Evolutionary conservation across 2,888 invertebrate genomes (phyloP).

Genomic region (Myathropa florea): DNA sequence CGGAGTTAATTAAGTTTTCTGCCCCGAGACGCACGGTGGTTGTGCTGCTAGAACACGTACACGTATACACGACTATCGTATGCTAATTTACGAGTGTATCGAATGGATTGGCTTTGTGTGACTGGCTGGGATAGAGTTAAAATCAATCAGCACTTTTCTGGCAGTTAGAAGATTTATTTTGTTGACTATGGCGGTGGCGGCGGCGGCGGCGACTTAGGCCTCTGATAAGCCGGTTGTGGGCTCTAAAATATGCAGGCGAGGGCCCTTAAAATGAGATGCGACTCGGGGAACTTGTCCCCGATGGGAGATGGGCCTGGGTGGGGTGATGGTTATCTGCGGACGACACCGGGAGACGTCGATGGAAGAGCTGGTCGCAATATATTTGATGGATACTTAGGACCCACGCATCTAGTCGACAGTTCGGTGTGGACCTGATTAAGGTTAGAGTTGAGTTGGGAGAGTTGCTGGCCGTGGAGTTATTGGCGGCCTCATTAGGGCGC

Average conservation of each 20-base stretch:
- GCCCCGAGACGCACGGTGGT: neutral
- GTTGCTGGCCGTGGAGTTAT: neutral
- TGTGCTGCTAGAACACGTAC: neutral
- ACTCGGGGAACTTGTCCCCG: neutral
- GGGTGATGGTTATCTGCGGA: neutral
- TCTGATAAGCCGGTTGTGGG: slow-evolving; percentile 34
- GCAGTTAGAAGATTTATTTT: slow-evolving; percentile 19
- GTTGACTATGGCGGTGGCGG: neutral
- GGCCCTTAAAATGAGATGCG: neutral
- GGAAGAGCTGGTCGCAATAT: neutral
- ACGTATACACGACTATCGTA: neutral
- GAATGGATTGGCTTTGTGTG: slow-evolving; percentile 7
- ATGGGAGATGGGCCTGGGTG: neutral
- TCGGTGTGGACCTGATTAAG: neutral
- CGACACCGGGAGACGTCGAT: neutral
- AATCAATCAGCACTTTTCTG: slow-evolving; percentile 45
- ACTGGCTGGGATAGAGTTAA: neutral
- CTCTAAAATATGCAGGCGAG: neutral
- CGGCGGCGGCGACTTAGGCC: too few species aligned
- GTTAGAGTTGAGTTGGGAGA: neutral
- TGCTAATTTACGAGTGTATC: slow-evolving; percentile 15
- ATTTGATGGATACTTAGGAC: neutral
- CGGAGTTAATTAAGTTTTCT: slow-evolving; percentile 35
- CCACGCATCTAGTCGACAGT: neutral
- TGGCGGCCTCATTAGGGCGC: slow-evolving; percentile 29